Base-by-base conservation (phyloP, 2,113 vertebrate genomes). In the Anarrhichthys ocellatus region DNA sequence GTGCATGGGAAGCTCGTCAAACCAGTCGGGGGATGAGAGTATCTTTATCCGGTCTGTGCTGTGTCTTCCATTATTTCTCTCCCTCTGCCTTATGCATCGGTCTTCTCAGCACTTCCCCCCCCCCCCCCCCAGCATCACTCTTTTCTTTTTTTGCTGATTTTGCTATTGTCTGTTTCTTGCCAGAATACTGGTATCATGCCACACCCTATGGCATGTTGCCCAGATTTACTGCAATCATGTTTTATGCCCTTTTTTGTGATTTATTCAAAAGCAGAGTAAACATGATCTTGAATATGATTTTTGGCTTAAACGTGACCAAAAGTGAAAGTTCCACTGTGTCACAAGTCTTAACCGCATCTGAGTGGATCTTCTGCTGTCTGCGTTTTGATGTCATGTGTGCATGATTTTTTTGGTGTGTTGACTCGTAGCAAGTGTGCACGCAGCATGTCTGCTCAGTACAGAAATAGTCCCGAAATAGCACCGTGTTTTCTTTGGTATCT, bases 1-100 rank as follows among this genome's bases (percentile, higher is more conserved):
- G 13, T 73, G 74, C 76, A 85, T 85, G 80, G 77, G 83, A 85
- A 94, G 80, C 92, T 94, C 67, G 78, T 94, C 86, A 91, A 92
- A 92, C 88, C 85, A 91, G 89, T 90, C 80, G n/a, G 63, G 6
- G 75, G 73, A 61, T 74, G 73, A 83, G 64, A 84, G 64, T 59
- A 75, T 34, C 68, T 59, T 74, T 77, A 84, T 88, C 69, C 70
- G 48, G 61, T 73, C 56, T 85, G 73, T 68, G 59, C 61, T 81
- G 17, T 85, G 17, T 85, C 40, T 61, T 78, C 63, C 46, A 46
- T 40, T 71, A 71, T 56, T 78, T 75, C 65, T 24, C 54, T 87
- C 15, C 52, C 29, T 48, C 50, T 75, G 50, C 46, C 38, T 76
- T 34, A 76, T 65, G 36, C 74, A 32, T 59, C 73, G 8, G 6